Evolutionary conservation across 2,113 vertebrate species (phyloP), one percentile per base, ranked within the genome.

Genomic region (Malaclemys terrapin): DNA sequence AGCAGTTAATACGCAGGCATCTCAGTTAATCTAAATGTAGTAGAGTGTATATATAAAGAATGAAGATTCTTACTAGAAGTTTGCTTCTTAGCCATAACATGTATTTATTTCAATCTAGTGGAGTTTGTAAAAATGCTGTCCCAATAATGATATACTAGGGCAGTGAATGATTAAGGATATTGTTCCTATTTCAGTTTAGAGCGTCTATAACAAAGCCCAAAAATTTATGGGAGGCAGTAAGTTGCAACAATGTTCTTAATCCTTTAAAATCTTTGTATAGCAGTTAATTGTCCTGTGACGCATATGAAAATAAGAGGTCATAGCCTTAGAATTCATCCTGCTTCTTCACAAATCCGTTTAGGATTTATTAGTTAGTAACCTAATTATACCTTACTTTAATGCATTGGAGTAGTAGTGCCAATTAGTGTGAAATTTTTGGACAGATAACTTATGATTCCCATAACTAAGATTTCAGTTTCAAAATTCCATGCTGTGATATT

Each of bases 141-240:
- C 13, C 3, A 82, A 13, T 22, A 75, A 38, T 92, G 2, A 42
- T 75, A 89, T 82, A 31, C 54, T 6, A 76, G 10, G 10, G 24
- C 12, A 85, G 12, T 0, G 65, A 27, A n/a, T 54, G 82, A 45
- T 3, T 0, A 50, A 29, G 2, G 50, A 56, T 13, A 2, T 24
- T 49, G 5, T 31, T 88, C 19, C 2, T 5, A 89, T 91, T 92
- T 24, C 4, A 38, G 17, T 85, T 95, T 19, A 82, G 80, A 65
- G 76, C 8, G 38, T 19, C 35, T 84, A 47, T 81, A 53, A 91
- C 85, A 52, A 91, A 80, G 42, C 13, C 72, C 22, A 56, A 45
- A 29, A 17, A 19, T 95, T 92, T 79, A 52, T 56, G 56, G 54
- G 87, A 54, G 49, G 75, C 42, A 85, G 57, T 85, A 49, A 72